A percentile compares a stretch with the other conserved stretches of the same genome.
Evolutionary conservation across 2,797 vertebrate species (phyloP).

Genomic region (Morus bassanus): DNA sequence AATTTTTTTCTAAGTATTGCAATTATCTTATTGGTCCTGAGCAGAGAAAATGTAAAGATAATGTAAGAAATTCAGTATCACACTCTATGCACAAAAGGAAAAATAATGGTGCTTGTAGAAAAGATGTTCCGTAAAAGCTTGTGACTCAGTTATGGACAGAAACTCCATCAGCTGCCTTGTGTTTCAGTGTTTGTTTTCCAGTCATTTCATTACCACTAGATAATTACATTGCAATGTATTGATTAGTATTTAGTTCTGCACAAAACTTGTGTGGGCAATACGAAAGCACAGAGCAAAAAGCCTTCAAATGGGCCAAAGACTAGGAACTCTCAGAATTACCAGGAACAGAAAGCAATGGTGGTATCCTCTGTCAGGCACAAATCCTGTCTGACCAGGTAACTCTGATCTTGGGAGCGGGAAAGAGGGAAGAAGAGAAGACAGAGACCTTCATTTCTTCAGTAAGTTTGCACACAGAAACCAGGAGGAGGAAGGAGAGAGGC

Average conservation of each 20-base stretch:
- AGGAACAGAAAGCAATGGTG: neutral
- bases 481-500: neutral
- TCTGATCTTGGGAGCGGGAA: rapidly evolving
- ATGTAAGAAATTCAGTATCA: neutral
- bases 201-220: neutral
- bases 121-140: neutral
- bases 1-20: neutral
- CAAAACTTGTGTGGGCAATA: neutral
- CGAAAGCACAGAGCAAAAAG: neutral
- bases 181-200: neutral
- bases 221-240: neutral
- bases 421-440: neutral
- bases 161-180: neutral
- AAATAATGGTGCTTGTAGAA: neutral
- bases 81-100: neutral
- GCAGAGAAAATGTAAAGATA: neutral
- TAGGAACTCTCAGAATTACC: neutral
- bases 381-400: neutral
- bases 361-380: neutral
- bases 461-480: neutral
- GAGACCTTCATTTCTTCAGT: neutral
- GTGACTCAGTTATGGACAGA: neutral
- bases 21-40: neutral
- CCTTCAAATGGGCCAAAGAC: neutral
- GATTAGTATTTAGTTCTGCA: neutral